These are phyloP conservation scores for Molossus molossus DNA, from an alignment of 2,797 vertebrate species.

Conservation along the genomic window DNA sequence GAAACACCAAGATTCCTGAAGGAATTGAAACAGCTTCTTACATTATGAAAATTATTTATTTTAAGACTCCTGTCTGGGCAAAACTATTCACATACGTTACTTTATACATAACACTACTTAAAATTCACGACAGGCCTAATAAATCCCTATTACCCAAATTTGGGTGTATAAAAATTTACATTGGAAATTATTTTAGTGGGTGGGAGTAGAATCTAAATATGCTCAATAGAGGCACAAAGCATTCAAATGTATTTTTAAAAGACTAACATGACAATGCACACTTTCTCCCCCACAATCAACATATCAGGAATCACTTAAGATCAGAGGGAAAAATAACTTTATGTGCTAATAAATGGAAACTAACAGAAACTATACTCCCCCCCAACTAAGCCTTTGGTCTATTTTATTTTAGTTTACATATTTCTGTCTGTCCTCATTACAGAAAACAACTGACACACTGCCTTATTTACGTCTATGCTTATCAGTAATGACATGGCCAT, in stretches of 20 bases:
- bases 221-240: not conserved
- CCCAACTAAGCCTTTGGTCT: conserved; percentile 34
- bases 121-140: conserved; percentile 48
- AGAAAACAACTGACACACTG: conserved; percentile 54
- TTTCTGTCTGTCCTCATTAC: conserved; percentile 51
- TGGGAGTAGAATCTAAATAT: not conserved
- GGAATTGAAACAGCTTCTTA: not conserved
- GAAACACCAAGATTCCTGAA: not conserved
- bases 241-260: conserved; percentile 41
- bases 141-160: conserved; percentile 41
- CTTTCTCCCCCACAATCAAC: not conserved
- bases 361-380: conserved; percentile 23
- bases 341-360: conserved; percentile 3
- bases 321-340: not conserved
- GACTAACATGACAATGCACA: not conserved
- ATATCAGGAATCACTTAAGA: not conserved
- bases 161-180: conserved; percentile 31
- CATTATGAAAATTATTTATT: not conserved
- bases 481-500: conserved; percentile 68
- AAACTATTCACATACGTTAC: not conserved
- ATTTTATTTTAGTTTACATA: conserved; percentile 68
- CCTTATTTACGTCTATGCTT: conserved; percentile 56
- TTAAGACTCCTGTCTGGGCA: not conserved
- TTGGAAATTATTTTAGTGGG: conserved; percentile 12
- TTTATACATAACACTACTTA: not conserved